These are phyloP conservation scores for Euzophera pinguis DNA, from an alignment of 2,888 invertebrate species.

Conservation along the genomic window DNA sequence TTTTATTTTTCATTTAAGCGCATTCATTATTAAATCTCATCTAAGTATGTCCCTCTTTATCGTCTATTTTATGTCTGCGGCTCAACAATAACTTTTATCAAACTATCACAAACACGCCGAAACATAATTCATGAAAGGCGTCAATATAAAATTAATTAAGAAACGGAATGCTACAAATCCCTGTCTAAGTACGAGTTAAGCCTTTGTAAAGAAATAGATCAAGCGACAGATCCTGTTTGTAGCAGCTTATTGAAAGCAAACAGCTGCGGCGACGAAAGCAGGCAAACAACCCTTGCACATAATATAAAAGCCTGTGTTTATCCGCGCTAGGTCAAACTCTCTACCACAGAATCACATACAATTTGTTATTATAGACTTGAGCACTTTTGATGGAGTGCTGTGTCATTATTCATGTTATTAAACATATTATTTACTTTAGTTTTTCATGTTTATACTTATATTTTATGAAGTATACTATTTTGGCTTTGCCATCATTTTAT, in stretches of 20 bases:
- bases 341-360: background rate
- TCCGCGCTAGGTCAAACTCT: background rate
- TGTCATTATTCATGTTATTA: no score
- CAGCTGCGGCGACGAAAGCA: constrained; percentile 29
- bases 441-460: no score
- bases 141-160: background rate
- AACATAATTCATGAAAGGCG: no score
- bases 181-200: background rate
- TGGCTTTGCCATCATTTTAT: no score
- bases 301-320: background rate
- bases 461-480: no score
- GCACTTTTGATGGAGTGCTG: background rate
- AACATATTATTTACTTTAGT: no score
- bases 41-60: no score
- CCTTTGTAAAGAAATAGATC: constrained; percentile 28
- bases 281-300: constrained; percentile 14
- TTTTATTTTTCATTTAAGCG: no score
- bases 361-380: background rate
- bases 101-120: no score
- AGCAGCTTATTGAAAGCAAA: constrained; percentile 59
- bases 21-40: no score
- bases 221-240: constrained; percentile 42
- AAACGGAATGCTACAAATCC: constrained; percentile 18
- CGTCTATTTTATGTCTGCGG: no score
- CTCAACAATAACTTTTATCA: no score